Percentiles rank a stretch among this genome's conserved stretches.
Conservation (phyloP, 1,140 invertebrate species). For the Forficula auricularia region DNA sequence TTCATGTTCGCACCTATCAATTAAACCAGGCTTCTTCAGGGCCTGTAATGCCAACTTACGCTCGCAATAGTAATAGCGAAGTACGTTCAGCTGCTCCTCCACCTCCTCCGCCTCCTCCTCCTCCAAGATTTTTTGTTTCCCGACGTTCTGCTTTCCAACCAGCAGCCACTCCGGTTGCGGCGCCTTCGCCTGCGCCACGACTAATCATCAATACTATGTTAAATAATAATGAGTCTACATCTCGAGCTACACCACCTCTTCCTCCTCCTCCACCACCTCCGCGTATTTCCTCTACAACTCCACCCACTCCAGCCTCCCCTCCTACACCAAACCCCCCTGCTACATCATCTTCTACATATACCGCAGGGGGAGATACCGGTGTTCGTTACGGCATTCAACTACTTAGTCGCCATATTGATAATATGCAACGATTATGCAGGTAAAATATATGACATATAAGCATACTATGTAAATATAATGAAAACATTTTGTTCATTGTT, state of each 20-base stretch:
- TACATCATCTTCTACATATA: neutral
- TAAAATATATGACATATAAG: slow-evolving; percentile 15
- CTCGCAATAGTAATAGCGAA: no score
- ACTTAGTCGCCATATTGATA: slow-evolving; percentile 26
- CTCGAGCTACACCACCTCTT: neutral
- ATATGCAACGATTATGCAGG: slow-evolving; percentile 27
- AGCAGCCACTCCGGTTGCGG: slow-evolving; percentile 8
- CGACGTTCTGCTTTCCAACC: slow-evolving; percentile 26
- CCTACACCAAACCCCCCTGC: neutral
- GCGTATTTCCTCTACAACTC: no score
- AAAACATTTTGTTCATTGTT: slow-evolving; percentile 1
- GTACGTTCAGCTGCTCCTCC: neutral
- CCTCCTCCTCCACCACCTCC: no score
- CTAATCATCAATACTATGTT: no score
- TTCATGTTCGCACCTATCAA: no score
- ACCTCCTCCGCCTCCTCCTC: neutral
- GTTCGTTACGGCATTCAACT: slow-evolving; percentile 22
- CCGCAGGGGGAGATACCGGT: slow-evolving; percentile 11
- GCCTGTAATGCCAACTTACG: no score
- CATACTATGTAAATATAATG: neutral
- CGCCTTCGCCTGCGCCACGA: no score
- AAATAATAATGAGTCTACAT: neutral
- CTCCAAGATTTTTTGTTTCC: slow-evolving; percentile 22
- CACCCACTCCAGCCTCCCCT: neutral
- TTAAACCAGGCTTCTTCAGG: no score